These are phyloP conservation scores for Vanessa cardui DNA, from an alignment of 2,888 invertebrate species.

Conservation along the genomic window DNA sequence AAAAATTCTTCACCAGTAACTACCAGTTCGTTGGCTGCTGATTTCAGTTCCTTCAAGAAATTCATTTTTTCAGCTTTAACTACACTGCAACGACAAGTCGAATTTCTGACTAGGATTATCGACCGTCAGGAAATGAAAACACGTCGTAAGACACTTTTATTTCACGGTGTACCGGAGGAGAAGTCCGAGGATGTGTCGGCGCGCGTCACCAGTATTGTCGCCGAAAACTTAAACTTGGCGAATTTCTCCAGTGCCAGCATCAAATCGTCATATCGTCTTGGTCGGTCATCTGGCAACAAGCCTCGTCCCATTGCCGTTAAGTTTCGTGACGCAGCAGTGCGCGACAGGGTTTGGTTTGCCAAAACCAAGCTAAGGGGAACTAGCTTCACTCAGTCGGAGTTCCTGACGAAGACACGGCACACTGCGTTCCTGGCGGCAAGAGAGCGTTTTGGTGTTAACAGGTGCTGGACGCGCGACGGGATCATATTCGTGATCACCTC, in stretches of 20 bases:
- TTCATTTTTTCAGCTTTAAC: too few relatives aligned
- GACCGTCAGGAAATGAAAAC: conserved; percentile 5
- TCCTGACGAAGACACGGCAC: not conserved
- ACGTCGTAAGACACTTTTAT: conserved; percentile 3
- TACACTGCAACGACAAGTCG: conserved; percentile 8
- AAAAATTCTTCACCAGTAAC: too few relatives aligned
- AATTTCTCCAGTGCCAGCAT: conserved; percentile 3
- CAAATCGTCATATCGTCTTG: conserved; percentile 9
- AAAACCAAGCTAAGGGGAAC: not conserved
- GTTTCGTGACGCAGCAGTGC: not conserved
- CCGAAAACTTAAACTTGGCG: not conserved
- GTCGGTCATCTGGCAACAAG: not conserved
- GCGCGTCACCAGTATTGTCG: not conserved
- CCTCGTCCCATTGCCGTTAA: not conserved
- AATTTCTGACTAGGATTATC: not conserved
- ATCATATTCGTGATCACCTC: too few relatives aligned
- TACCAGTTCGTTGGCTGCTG: too few relatives aligned
- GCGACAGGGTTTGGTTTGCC: not conserved
- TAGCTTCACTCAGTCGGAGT: not conserved
- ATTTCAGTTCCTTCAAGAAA: too few relatives aligned
- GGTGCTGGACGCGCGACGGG: too few relatives aligned
- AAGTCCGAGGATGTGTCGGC: conserved; percentile 1
- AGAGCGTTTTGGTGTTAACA: too few relatives aligned
- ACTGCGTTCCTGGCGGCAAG: too few relatives aligned
- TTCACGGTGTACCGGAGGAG: conserved; percentile 9